A percentile compares a stretch with the other conserved stretches of the same genome.
These are phyloP conservation scores for Saguinus imperator DNA, from an alignment of 2,113 vertebrate species.

Conservation along the genomic window DNA sequence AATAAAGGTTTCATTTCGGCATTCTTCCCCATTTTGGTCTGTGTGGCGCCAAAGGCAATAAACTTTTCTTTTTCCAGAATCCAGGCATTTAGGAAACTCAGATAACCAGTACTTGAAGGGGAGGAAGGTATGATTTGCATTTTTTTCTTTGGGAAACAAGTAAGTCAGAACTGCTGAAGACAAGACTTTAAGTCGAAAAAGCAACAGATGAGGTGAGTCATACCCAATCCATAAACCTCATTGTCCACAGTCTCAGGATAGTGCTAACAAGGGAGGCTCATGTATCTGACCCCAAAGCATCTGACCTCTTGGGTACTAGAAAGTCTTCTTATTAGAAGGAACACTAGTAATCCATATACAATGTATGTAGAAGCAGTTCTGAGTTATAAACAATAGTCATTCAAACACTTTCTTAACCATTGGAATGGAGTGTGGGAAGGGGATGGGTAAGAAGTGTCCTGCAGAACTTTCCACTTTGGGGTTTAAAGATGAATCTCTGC, in stretches of 20 bases:
- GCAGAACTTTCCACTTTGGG: not conserved
- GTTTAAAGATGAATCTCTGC: not conserved
- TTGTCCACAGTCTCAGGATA: not conserved
- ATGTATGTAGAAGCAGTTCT: not conserved
- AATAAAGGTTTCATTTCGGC: constrained; percentile 28
- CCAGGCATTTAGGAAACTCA: constrained; percentile 38
- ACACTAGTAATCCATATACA: not conserved
- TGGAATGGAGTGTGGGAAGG: not conserved
- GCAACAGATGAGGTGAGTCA: not conserved
- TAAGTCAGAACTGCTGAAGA: constrained; percentile 24
- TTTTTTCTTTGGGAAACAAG: constrained; percentile 44
- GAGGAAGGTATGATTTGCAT: not conserved
- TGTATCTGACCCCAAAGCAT: not conserved
- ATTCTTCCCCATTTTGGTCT: constrained; percentile 13
- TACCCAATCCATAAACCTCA: not conserved
- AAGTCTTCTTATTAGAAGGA: not conserved
- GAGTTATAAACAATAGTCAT: not conserved
- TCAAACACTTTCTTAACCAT: constrained; percentile 3
- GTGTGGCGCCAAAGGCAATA: constrained; percentile 67
- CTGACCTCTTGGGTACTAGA: not conserved
- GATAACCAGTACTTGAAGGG: constrained; percentile 35
- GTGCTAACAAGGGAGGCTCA: not conserved
- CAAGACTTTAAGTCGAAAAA: constrained; percentile 35
- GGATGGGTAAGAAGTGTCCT: not conserved
- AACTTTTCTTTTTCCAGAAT: constrained; percentile 52